phyloP scores from a whole-genome alignment of 2,113 vertebrate species.

The Bufo gargarizans region DNA sequence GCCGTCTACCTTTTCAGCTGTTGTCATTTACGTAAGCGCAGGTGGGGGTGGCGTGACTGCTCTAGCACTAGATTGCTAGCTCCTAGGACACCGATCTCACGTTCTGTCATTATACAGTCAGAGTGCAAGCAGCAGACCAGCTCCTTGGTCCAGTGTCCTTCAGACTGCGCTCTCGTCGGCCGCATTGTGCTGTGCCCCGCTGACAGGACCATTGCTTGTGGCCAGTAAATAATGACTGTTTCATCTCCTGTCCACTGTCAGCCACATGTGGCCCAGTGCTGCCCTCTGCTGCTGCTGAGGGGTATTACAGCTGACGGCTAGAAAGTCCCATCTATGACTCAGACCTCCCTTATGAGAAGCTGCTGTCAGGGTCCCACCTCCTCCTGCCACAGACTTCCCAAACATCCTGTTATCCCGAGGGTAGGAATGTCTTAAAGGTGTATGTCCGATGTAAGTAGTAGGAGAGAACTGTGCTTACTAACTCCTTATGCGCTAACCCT shows the following conservation, averaged over 20 bases:
- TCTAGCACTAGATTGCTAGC: not conserved
- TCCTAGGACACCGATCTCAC: not conserved
- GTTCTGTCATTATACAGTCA: too few relatives aligned
- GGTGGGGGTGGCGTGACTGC: not conserved
- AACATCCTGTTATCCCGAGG: conserved; percentile 27
- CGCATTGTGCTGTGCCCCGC: not conserved
- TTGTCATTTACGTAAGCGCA: not conserved
- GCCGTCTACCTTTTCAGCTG: not conserved
- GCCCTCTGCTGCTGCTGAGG: not conserved
- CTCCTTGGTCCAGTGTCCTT: too few relatives aligned
- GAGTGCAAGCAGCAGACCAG: too few relatives aligned
- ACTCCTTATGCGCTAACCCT: not conserved
- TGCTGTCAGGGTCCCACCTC: not conserved
- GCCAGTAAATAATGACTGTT: not conserved
- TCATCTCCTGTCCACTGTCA: not conserved
- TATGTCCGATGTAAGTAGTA: not conserved
- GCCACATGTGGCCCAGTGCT: not conserved
- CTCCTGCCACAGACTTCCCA: not conserved
- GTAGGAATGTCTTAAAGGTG: conserved; percentile 23
- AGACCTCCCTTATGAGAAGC: not conserved
- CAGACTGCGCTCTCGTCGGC: not conserved
- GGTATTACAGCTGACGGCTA: not conserved
- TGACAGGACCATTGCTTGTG: not conserved
- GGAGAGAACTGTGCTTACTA: not conserved
- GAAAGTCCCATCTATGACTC: conserved; percentile 10